Percentiles rank a stretch among this genome's conserved stretches.
Evolutionary conservation across 2,797 vertebrate species (phyloP).

Genomic region (Darevskia mixta): DNA sequence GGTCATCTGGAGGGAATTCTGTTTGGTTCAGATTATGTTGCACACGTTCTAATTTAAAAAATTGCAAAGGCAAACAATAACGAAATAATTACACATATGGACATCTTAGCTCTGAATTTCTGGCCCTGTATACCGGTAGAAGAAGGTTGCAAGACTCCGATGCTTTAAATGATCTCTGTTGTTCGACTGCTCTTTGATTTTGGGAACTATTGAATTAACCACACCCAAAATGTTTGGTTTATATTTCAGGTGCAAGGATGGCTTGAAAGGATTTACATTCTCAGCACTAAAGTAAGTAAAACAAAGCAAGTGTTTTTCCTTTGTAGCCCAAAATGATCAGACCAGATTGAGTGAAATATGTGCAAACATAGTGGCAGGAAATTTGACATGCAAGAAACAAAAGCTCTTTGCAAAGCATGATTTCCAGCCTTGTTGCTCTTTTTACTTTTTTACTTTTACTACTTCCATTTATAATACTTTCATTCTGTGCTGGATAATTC

Average conservation of each 20-base stretch:
- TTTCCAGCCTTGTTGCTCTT: background rate
- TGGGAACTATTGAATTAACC: background rate
- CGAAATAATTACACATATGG: background rate
- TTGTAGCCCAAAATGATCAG: background rate
- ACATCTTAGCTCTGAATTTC: background rate
- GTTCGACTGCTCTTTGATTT: background rate
- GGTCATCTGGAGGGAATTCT: background rate
- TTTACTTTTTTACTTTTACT: background rate
- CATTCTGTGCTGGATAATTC: background rate
- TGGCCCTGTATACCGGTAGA: accelerated
- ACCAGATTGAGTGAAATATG: background rate
- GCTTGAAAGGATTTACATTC: constrained; percentile 96
- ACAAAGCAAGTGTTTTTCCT: background rate
- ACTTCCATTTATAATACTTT: background rate
- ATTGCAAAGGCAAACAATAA: background rate
- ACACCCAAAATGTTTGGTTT: constrained; percentile 39
- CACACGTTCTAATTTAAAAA: background rate
- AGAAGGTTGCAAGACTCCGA: background rate
- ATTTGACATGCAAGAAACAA: background rate
- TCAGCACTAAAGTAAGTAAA: constrained; percentile 95
- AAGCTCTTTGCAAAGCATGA: background rate
- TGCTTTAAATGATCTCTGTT: constrained; percentile 8
- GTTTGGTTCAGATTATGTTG: background rate
- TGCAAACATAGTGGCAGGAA: background rate
- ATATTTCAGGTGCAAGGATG: constrained; percentile 91